Evolutionary conservation across 2,888 invertebrate genomes (phyloP), one percentile per base, ranked within the genome.

Genomic region (Actias luna): DNA sequence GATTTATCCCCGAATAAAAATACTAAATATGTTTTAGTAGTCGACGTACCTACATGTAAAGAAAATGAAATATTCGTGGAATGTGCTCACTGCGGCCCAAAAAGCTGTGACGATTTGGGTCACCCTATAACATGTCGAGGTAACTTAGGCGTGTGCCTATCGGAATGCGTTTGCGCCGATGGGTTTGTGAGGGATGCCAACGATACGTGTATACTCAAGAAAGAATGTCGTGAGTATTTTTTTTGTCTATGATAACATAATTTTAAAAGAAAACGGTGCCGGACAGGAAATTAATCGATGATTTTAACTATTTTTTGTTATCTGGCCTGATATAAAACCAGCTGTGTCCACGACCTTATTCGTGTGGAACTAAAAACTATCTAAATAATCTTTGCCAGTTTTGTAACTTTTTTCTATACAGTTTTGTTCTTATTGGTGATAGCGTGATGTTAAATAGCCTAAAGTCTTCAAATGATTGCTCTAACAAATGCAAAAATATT

Each of bases 161-260:
- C 83, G 5, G 77, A 80, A 52, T 90, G 90, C 66, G 83, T 86
- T 7, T 92, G 90, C 69, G 68, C 75, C 22, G 82, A 85, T 16
- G 87, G 86, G 0, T 77, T 73, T 62, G 84, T 89, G 12, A 74
- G 85, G 14, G 71, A 80, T 57, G 65, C 60, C 14, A 82, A 82
- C 64, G 79, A 76, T 16, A 83, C 81, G 3, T 88, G 87, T 66
- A 82, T 86, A 66, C 76, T 67, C 33, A 81, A 79, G 66, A 66
- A 64, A 8, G 77, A 84, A 18, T 88, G 87, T 63, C 76, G 83
- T 85, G 64, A 82, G 84, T 77, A 42, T 36, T 16, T 16, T 0
- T 4, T 2, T 16, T 16, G 36, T 36, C 12, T 36, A 16, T 36
- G n/a, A n/a, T n/a, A n/a, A n/a, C n/a, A n/a, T n/a, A n/a, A n/a